These are phyloP conservation scores for Microcaecilia unicolor DNA, from an alignment of 2,797 vertebrate genomes.

Conservation along the genomic window DNA sequence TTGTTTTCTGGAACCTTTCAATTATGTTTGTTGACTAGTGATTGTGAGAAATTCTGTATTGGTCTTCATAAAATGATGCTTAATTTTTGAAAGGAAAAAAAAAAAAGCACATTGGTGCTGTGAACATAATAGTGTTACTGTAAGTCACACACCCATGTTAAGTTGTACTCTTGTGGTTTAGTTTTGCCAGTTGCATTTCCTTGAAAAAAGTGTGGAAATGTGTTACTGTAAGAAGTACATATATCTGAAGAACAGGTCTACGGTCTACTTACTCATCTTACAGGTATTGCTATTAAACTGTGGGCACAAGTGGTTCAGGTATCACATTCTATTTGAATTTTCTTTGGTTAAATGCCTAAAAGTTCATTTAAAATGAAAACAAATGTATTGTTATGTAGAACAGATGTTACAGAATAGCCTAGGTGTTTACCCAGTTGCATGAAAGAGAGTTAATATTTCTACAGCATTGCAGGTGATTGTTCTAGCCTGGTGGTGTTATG, in stretches of 20 bases:
- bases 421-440: slow-evolving; percentile 82
- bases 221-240: slow-evolving; percentile 52
- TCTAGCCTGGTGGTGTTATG: slow-evolving; percentile 66
- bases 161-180: slow-evolving; percentile 50
- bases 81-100: no score
- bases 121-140: slow-evolving; percentile 45
- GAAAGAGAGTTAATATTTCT: slow-evolving; percentile 71
- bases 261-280: not conserved
- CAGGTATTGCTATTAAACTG: slow-evolving; percentile 34
- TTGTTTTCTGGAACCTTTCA: no score
- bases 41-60: no score
- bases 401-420: slow-evolving; percentile 64
- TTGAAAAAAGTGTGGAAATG: slow-evolving; percentile 32
- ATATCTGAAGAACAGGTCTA: slow-evolving; percentile 30
- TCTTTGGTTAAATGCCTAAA: slow-evolving; percentile 35
- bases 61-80: no score
- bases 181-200: slow-evolving; percentile 50
- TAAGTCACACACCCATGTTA: slow-evolving; percentile 51
- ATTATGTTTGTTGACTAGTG: no score
- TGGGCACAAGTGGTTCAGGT: slow-evolving; percentile 31
- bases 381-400: slow-evolving; percentile 55
- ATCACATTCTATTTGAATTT: slow-evolving; percentile 35
- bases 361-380: slow-evolving; percentile 42
- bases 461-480: slow-evolving; percentile 84
- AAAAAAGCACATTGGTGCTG: slow-evolving; percentile 52